Base-by-base conservation (phyloP, 2,797 vertebrate species). In the Molothrus aeneus region DNA sequence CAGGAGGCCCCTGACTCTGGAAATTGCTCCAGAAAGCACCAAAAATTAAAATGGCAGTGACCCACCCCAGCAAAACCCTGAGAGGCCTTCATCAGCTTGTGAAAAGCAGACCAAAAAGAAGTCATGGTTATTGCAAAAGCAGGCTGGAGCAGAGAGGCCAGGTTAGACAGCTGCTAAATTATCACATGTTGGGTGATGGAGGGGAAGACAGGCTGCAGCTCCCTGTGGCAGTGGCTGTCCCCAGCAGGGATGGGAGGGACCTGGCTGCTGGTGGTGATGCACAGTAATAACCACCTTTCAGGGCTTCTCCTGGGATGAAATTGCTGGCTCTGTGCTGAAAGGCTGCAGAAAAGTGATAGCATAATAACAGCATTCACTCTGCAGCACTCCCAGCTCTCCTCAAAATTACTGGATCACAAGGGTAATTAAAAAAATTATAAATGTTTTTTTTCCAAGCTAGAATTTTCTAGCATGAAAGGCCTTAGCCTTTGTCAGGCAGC, bases 351-450 rank as follows among this genome's bases (percentile, higher is more conserved):
- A 97, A 96, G 96, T 96, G 98, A 97, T 96, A 97, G 92, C 36
- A 4, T 98, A 98, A 98, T 98, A 96, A 97, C 53, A 97, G 96
- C 74, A 64, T 97, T 95, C 1, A 19, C 90, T 96, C 68, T 38
- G 64, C 91, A 95, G 96, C 88, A 75, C 91, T 97, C 95, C 85
- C 10, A 48, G 80, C 71, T 95, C 93, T 85, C 97, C 88, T 97
- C 34, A 12, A 97, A 97, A 97, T 95, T 90, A 97, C 95, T 96
- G 93, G 91, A 88, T 96, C 92, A 69, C 90, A 84, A 79, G 54
- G 80, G 91, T 97, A 98, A 98, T 98, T 98, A 97, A 97, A 97
- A 92, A 97, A 94, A 97, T 97, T 96, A 96, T 68, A 95, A 95
- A 94, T 86, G 86, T 96, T 97, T 93, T 84, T 60, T 95, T 97